These are phyloP conservation scores for Drosophila murphyi DNA, from an alignment of 1,140 invertebrate genomes.

Conservation along the genomic window DNA sequence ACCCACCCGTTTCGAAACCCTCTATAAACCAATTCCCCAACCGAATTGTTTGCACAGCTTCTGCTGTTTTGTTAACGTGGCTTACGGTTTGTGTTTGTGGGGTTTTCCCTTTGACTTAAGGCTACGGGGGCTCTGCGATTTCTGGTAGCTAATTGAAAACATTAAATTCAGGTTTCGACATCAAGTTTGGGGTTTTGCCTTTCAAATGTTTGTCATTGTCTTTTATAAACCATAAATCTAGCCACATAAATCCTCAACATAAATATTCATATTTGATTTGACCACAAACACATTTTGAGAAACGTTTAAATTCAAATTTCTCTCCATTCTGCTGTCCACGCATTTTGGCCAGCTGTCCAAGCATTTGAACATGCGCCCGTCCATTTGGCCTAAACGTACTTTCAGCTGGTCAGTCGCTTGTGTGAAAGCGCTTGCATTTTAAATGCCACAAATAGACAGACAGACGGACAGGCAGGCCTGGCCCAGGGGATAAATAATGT, in stretches of 20 bases:
- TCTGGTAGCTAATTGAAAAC: conserved; percentile 80
- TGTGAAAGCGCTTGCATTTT: conserved; percentile 77
- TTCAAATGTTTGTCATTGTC: conserved; percentile 13
- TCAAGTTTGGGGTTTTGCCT: conserved; percentile 3
- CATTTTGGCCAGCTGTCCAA: conserved; percentile 67
- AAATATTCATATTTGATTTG: conserved; percentile 46
- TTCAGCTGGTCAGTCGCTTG: conserved; percentile 64
- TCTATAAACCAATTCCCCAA: conserved; percentile 38
- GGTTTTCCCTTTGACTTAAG: conserved; percentile 18
- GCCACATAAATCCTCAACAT: conserved; percentile 5
- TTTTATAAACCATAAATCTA: not conserved
- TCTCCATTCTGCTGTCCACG: conserved; percentile 59
- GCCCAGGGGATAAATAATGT: conserved; percentile 69
- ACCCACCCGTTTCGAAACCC: conserved; percentile 1
- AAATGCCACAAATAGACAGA: conserved; percentile 59
- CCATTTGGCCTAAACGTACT: conserved; percentile 40
- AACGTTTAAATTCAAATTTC: conserved; percentile 41
- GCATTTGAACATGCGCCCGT: conserved; percentile 58
- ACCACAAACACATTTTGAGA: not conserved
- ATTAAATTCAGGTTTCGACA: conserved; percentile 66
- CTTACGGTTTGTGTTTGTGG: conserved; percentile 13
- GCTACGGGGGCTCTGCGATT: conserved; percentile 27
- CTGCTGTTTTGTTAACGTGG: conserved; percentile 12
- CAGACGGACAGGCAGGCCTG: conserved; percentile 2
- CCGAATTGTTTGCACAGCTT: conserved; percentile 36